Conservation (phyloP, 2,113 vertebrate genomes). For the Pterocles orientalis region DNA sequence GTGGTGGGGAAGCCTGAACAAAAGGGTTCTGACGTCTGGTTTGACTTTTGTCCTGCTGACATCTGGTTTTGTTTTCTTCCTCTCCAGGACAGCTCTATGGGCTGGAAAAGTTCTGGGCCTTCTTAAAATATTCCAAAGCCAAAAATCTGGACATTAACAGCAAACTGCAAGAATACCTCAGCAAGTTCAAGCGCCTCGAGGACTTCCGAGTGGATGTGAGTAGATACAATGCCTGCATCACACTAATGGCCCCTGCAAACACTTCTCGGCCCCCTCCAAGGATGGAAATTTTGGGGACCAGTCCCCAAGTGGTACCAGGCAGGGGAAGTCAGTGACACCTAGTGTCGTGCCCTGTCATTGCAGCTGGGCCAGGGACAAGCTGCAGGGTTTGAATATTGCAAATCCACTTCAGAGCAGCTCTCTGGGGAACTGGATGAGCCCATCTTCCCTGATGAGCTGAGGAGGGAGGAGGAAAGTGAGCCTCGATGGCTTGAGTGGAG, state of each 20-base stretch:
- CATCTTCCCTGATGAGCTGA: background rate
- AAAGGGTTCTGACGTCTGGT: background rate
- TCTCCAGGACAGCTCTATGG: constrained; percentile 93
- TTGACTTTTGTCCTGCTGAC: background rate
- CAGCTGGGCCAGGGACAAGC: background rate
- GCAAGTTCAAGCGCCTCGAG: constrained; percentile 96
- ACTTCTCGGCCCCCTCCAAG: background rate
- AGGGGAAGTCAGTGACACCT: constrained; percentile 9
- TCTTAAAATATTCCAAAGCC: constrained; percentile 98
- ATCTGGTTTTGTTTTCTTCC: background rate
- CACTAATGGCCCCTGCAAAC: background rate
- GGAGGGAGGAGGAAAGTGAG: background rate
- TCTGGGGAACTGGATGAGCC: background rate
- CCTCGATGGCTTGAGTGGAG: background rate
- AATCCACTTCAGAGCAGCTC: background rate
- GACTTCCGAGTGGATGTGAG: constrained; percentile 98
- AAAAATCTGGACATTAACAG: constrained; percentile 94
- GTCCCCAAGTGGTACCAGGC: accelerated
- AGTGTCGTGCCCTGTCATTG: background rate
- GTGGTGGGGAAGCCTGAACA: background rate
- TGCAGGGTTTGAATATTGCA: background rate
- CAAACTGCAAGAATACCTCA: constrained; percentile 92
- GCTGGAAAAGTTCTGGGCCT: constrained; percentile 99
- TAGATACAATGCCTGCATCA: background rate
- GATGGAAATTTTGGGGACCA: accelerated